Base-by-base conservation (phyloP, 2,888 invertebrate species). In the Muscina levida region DNA sequence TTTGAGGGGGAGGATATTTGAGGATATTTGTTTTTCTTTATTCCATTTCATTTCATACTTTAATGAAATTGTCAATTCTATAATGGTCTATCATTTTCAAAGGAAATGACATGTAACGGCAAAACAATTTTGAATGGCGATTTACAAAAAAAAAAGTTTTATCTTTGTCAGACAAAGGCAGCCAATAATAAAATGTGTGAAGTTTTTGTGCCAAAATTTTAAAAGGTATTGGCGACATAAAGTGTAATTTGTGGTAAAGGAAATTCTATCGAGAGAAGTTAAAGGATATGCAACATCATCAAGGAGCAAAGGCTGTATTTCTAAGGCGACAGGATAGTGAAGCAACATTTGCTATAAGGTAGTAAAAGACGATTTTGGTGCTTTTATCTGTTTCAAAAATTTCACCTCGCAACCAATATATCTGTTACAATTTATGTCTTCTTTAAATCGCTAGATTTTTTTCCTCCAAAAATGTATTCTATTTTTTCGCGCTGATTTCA, bases 31-130 rank as follows among this genome's bases (percentile, higher is more conserved):
- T 80, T 74, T 71, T 51, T 37, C 42, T 67, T 79, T 6, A 13
- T 62, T 62, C 22, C 46, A 24, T 31, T 31, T 31, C 31, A 31
- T 31, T 68, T 48, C 62, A 71, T 77, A 77, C 74, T 81, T 81
- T 77, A 81, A 81, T 81, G 77, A 81, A 81, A 81, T 75, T 81
- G 81, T 77, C 77, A 81, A 81, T 77, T 71, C 74, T 57, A 68
- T 77, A 81, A 81, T 81, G 80, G 74, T 77, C 68, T 22, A 72
- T 81, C 81, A 81, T 77, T 77, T 81, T 68, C 59, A 66, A 67
- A 62, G 73, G 72, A 68, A 81, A 77, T 77, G 77, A 77, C 71
- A 77, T 81, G 80, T 81, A 71, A 81, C 73, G 42, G 67, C 74
- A 59, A 59, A 59, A 37, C 31, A 59, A 37, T 59, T 56, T 26